Percentiles rank a stretch among this genome's conserved stretches.
Conservation (phyloP, 2,888 invertebrate genomes). For the Parnassius glacialis region DNA sequence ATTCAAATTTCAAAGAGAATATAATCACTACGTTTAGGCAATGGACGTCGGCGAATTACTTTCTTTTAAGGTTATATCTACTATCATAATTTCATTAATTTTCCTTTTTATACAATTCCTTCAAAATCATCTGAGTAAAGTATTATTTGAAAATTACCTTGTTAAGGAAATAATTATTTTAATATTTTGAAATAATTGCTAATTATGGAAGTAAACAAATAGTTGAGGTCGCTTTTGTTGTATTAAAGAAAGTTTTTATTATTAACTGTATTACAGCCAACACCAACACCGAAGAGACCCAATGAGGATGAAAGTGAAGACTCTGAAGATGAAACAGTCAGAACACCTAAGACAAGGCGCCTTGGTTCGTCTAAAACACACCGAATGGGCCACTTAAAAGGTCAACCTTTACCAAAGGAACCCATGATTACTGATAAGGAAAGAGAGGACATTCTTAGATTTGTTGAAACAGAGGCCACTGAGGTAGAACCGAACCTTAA, state of each 20-base stretch:
- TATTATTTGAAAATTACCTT: too few relatives aligned
- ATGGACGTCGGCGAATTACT: slow-evolving; percentile 77
- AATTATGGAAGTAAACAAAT: too few relatives aligned
- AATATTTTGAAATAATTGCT: too few relatives aligned
- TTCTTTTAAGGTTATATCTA: slow-evolving; percentile 67
- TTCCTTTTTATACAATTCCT: too few relatives aligned
- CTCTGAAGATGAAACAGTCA: slow-evolving; percentile 83
- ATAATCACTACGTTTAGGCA: too few relatives aligned
- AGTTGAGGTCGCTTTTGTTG: too few relatives aligned
- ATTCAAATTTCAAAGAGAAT: too few relatives aligned
- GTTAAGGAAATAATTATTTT: too few relatives aligned
- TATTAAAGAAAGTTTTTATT: too few relatives aligned
- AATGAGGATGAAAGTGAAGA: slow-evolving; percentile 84
- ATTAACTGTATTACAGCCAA: slow-evolving; percentile 80
- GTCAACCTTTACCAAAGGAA: slow-evolving; percentile 77
- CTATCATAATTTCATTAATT: not conserved
- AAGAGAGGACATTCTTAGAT: slow-evolving; percentile 88
- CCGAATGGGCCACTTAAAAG: slow-evolving; percentile 57
- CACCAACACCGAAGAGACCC: slow-evolving; percentile 90
- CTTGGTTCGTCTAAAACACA: slow-evolving; percentile 72
- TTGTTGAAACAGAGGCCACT: slow-evolving; percentile 90
- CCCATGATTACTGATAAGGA: slow-evolving; percentile 86
- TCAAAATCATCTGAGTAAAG: too few relatives aligned
- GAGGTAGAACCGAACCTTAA: slow-evolving; percentile 70
- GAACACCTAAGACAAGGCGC: slow-evolving; percentile 82